These are phyloP conservation scores for Ammospiza nelsoni DNA, from an alignment of 2,113 vertebrate species.

Conservation along the genomic window DNA sequence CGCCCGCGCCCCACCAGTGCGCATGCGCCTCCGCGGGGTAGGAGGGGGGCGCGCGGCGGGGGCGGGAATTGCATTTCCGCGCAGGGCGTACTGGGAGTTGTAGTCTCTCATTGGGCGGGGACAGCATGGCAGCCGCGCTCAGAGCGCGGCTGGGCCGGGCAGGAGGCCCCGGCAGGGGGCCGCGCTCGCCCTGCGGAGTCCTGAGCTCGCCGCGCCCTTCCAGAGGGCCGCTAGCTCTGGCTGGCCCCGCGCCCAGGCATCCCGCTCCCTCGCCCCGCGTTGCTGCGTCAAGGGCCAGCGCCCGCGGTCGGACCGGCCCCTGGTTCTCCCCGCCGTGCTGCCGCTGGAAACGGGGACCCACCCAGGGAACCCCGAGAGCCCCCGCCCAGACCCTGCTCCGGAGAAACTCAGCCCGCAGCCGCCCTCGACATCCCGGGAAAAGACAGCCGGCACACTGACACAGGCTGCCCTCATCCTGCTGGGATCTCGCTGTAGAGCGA, in stretches of 20 bases:
- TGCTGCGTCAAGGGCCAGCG: background rate
- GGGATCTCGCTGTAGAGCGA: rapidly evolving
- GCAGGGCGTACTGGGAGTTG: background rate
- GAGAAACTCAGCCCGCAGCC: background rate
- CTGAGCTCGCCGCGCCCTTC: background rate
- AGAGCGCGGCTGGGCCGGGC: too few species aligned
- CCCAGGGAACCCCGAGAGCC: background rate
- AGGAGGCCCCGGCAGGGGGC: too few species aligned
- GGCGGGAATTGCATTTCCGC: rapidly evolving
- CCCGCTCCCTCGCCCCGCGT: too few species aligned
- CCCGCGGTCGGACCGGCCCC: background rate
- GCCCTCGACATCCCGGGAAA: too few species aligned
- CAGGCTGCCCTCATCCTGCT: rapidly evolving
- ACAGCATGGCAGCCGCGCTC: rapidly evolving
- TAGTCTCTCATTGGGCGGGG: background rate
- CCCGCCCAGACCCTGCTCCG: background rate
- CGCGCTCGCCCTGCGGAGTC: rapidly evolving
- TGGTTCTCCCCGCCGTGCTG: too few species aligned
- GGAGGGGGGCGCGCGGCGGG: rapidly evolving
- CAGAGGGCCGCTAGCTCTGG: background rate
- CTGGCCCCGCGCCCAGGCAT: too few species aligned
- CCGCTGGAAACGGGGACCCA: background rate
- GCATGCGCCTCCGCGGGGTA: background rate
- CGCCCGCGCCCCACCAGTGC: background rate
- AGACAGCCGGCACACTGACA: too few species aligned